phyloP scores from a whole-genome alignment of 2,113 vertebrate species.

The Austrofundulus limnaeus region DNA sequence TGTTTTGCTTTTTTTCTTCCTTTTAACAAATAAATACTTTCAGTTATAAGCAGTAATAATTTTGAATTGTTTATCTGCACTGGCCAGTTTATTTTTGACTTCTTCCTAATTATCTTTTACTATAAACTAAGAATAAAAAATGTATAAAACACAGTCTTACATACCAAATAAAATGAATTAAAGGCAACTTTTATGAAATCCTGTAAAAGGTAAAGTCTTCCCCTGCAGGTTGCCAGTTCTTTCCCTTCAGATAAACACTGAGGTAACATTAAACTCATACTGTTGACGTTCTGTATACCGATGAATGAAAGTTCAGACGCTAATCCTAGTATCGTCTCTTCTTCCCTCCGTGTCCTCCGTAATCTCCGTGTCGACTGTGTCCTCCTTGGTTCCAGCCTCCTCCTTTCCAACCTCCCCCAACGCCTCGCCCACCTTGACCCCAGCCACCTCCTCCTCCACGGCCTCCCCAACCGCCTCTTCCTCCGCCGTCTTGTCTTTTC shows the following conservation, averaged over 20 bases:
- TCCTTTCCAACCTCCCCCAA: slow-evolving; percentile 47
- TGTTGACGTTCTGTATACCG: neutral
- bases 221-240: neutral
- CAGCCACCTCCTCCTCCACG: slow-evolving; percentile 39
- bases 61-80: no score
- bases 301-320: neutral
- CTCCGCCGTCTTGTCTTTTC: slow-evolving; percentile 86
- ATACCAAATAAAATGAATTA: neutral
- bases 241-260: neutral
- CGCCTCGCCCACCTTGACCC: slow-evolving; percentile 15
- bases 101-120: no score
- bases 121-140: neutral
- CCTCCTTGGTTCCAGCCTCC: slow-evolving; percentile 70
- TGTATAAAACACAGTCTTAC: no score
- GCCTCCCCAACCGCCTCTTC: slow-evolving; percentile 54
- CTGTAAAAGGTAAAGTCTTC: neutral
- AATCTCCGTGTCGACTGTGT: slow-evolving; percentile 48
- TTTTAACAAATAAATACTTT: no score
- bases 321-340: slow-evolving; percentile 64
- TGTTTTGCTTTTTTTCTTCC: no score
- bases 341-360: slow-evolving; percentile 64
- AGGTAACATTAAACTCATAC: slow-evolving; percentile 9
- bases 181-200: neutral
- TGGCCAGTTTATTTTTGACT: no score
- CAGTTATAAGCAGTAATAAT: no score